Percentiles rank a stretch among this genome's conserved stretches.
Conservation (phyloP, 1,140 invertebrate genomes). For the Ceratosolen solmsi region DNA sequence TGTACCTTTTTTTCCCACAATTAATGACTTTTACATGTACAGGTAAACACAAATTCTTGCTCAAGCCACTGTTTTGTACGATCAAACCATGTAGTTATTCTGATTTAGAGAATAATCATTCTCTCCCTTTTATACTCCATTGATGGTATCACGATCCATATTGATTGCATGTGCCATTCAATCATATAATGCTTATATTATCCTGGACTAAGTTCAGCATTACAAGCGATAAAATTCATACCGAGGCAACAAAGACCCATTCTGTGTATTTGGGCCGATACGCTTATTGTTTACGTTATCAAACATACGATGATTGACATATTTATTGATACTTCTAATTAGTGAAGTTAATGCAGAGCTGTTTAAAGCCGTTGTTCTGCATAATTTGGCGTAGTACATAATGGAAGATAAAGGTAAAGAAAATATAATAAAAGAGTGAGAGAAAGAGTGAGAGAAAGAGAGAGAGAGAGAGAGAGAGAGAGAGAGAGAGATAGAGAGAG, state of each 20-base stretch:
- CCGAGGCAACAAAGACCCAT: conserved; percentile 93
- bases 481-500: no score
- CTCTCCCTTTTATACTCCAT: not conserved
- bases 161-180: not conserved
- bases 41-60: conserved; percentile 35
- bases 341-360: conserved; percentile 99
- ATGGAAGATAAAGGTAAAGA: conserved; percentile 57
- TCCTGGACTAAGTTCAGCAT: conserved; percentile 94
- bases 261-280: conserved; percentile 98
- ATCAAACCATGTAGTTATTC: conserved; percentile 25
- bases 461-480: no score
- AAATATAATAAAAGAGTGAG: conserved; percentile 10
- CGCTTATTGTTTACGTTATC: conserved; percentile 95
- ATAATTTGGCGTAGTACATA: conserved; percentile 56
- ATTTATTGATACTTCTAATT: conserved; percentile 99
- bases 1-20: conserved; percentile 38
- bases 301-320: conserved; percentile 99
- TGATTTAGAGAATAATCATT: not conserved
- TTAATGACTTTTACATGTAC: conserved; percentile 14
- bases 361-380: conserved; percentile 99
- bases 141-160: not conserved
- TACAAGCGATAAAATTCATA: no score
- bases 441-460: not conserved
- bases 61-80: conserved; percentile 27
- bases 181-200: not conserved